These are phyloP conservation scores for Palythoa grandis DNA, from an alignment of 92 coral and sea anemone species.

Conservation along the genomic window DNA sequence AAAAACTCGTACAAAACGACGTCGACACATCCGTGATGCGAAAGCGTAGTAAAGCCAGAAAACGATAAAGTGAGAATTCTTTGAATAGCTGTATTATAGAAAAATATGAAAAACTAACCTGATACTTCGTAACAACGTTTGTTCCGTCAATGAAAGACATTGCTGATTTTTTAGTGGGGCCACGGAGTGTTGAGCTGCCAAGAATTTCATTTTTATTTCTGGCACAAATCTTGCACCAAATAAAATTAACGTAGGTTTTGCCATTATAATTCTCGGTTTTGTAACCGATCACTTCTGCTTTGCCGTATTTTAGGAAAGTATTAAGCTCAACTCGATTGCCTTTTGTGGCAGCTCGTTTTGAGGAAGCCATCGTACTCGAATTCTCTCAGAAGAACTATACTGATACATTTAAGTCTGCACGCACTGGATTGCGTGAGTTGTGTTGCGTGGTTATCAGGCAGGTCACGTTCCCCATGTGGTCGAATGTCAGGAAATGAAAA, in stretches of 20 bases:
- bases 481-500: too few species aligned
- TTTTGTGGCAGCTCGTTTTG: not conserved
- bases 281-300: constrained; percentile 30
- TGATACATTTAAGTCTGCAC: too few species aligned
- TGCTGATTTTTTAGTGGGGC: constrained; percentile 25
- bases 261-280: constrained; percentile 1
- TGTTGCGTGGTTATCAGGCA: too few species aligned
- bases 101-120: constrained; percentile 14
- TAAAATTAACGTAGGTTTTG: constrained; percentile 1
- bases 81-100: too few species aligned
- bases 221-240: constrained; percentile 21
- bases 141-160: constrained; percentile 30
- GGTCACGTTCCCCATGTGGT: too few species aligned
- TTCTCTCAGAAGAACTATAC: too few species aligned
- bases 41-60: too few species aligned
- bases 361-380: too few species aligned
- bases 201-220: not conserved
- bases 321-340: constrained; percentile 30
- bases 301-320: constrained; percentile 23
- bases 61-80: too few species aligned
- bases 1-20: too few species aligned
- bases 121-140: constrained; percentile 35
- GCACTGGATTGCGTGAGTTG: too few species aligned
- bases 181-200: not conserved
- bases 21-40: too few species aligned